These are phyloP conservation scores for Ephialtes manifestator DNA, from an alignment of 2,888 invertebrate species.

Conservation along the genomic window DNA sequence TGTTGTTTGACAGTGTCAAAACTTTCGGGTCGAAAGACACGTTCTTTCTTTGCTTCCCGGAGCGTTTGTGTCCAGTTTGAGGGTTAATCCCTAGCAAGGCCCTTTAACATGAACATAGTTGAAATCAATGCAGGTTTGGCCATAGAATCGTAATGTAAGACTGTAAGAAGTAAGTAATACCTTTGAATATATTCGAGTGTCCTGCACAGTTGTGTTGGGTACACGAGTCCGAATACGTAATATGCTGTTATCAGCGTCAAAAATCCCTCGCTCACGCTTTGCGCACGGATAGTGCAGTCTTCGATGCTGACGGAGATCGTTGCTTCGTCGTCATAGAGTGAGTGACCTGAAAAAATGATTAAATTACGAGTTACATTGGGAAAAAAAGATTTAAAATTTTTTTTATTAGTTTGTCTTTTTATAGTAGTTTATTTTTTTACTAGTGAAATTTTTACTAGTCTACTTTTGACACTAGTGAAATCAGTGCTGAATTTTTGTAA, in stretches of 20 bases:
- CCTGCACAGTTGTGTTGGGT: slow-evolving; percentile 1
- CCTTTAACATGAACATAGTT: background rate
- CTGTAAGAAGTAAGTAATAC: background rate
- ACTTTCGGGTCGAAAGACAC: slow-evolving; percentile 14
- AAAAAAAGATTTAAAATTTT: background rate
- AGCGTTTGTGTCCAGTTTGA: background rate
- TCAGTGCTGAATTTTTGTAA: too few relatives aligned
- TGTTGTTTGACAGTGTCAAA: background rate
- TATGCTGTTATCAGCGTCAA: background rate
- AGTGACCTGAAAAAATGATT: background rate
- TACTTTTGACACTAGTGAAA: too few relatives aligned
- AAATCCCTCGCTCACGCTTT: background rate
- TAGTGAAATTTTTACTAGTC: too few relatives aligned
- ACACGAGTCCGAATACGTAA: background rate
- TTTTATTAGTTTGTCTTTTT: background rate
- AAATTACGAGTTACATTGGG: background rate
- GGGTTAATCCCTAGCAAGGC: slow-evolving; percentile 15
- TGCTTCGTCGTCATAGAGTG: too few relatives aligned
- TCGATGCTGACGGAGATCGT: too few relatives aligned
- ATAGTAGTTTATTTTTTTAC: too few relatives aligned
- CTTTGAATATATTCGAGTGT: slow-evolving; percentile 3
- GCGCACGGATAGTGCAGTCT: too few relatives aligned
- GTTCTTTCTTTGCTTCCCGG: slow-evolving; percentile 9
- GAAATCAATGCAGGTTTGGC: too few relatives aligned
- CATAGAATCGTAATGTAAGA: too few relatives aligned